Conservation (phyloP, 2,888 invertebrate genomes). For the Cataglyphis altisquamis region DNA sequence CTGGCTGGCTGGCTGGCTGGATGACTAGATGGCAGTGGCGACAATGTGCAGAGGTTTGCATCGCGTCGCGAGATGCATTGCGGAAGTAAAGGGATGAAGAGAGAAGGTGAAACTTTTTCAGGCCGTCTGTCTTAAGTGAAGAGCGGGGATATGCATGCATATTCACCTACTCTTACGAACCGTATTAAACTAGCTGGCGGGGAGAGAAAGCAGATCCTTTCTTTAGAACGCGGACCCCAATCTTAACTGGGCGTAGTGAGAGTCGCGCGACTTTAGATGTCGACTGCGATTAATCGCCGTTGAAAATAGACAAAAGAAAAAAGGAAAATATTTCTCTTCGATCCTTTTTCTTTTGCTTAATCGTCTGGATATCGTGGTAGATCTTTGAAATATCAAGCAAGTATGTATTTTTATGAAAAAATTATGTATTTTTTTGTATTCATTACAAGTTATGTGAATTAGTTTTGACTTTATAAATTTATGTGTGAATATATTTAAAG, state of each 20-base stretch:
- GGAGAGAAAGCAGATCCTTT: constrained; percentile 67
- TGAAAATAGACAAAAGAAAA: constrained; percentile 36
- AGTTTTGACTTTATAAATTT: not conserved
- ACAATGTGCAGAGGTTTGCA: constrained; percentile 70
- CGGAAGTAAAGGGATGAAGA: constrained; percentile 47
- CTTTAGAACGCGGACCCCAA: constrained; percentile 65
- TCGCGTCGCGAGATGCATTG: constrained; percentile 70
- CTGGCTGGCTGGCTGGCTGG: constrained; percentile 67
- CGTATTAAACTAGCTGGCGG: constrained; percentile 71
- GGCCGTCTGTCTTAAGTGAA: constrained; percentile 75
- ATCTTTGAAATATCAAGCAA: constrained; percentile 13
- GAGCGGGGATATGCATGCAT: constrained; percentile 56
- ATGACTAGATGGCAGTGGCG: constrained; percentile 75
- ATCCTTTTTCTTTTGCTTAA: constrained; percentile 52
- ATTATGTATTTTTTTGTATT: not conserved
- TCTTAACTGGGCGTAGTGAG: constrained; percentile 66
- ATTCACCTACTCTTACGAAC: constrained; percentile 49
- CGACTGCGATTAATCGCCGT: constrained; percentile 67
- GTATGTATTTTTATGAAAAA: constrained; percentile 22
- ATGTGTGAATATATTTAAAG: not conserved
- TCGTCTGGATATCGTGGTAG: not conserved
- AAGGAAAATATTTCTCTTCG: constrained; percentile 49
- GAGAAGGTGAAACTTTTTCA: constrained; percentile 69
- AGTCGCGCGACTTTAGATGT: constrained; percentile 66
- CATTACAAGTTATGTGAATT: not conserved